Evolutionary conservation across 2,113 vertebrate genomes (phyloP).

Genomic region (Corapipo altera): DNA sequence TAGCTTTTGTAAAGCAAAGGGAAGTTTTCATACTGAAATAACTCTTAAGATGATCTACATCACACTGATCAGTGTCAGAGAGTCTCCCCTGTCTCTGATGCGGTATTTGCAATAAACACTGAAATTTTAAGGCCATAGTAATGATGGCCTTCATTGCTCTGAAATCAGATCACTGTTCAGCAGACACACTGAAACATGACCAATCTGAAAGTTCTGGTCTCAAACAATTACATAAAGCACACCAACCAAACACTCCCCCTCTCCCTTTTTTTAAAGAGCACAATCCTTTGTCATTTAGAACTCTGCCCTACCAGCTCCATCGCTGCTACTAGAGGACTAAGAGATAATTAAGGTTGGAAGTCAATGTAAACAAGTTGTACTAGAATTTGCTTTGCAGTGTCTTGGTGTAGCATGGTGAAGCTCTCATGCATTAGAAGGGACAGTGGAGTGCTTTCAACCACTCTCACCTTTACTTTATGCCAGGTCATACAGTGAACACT

Average conservation of each 20-base stretch:
- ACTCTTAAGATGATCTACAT: not conserved
- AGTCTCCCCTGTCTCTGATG: not conserved
- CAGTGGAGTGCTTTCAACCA: not conserved
- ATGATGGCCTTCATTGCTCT: not conserved
- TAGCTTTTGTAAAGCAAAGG: not conserved
- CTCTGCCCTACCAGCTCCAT: not conserved
- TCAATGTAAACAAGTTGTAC: not conserved
- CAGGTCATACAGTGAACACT: not conserved
- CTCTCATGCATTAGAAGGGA: not conserved
- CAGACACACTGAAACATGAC: not conserved
- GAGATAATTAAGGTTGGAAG: not conserved
- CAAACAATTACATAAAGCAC: not conserved
- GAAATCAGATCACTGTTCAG: not conserved
- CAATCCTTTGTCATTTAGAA: not conserved
- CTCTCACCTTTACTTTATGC: not conserved
- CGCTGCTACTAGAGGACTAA: not conserved
- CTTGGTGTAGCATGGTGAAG: not conserved
- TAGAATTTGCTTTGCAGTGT: not conserved
- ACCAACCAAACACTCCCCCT: not conserved
- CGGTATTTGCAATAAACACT: not conserved
- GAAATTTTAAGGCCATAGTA: not conserved
- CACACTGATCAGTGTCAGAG: not conserved
- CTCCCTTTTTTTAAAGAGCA: not conserved
- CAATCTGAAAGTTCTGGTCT: not conserved
- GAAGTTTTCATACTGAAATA: not conserved